Evolutionary conservation across 1,140 invertebrate species (phyloP), one percentile per base, ranked within the genome.

Genomic region (Drosophila mayri): DNA sequence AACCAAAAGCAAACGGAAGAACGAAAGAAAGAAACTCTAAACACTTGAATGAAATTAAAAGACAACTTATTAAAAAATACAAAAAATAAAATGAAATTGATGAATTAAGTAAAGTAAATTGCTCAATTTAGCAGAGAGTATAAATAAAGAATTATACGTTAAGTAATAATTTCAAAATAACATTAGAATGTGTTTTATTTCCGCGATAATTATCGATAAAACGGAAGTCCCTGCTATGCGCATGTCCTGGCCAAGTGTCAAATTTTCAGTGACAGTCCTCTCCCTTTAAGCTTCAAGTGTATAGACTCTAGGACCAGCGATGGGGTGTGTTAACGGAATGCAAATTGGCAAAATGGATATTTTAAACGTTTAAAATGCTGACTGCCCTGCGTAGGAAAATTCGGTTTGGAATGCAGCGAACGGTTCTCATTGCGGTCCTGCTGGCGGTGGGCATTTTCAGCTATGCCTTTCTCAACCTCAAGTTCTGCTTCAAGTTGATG

Each of bases 141-240:
- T 76, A 86, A 90, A 90, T 90, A 90, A 90, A 90, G 81, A 90
- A 90, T 90, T 90, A 90, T 90, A 90, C 85, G 86, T 90, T 90
- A 90, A 90, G 85, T 90, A 90, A 90, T 81, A 81, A 90, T 90
- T 90, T 90, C 76, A 90, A 79, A 79, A 63, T 70, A 73, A 54
- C 30, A 9, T 8, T 22, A 25, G 7, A 16, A 14, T 1, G 37
- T 38, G 22, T 75, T 55, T 35, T 20, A 47, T 18, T 49, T 35
- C 10, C 1, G 22, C 37, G 37, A 58, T 63, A 32, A 1, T n/a
- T 60, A 76, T 84, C 81, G 81, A 79, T 76, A 64, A 30, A 8
- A 3, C 37, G 30, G 28, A 35, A 55, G 16, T 38, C 16, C 52
- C 32, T 10, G 7, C 18, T 44, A 2, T 73, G 81, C 81, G 81